These are phyloP conservation scores for Micrasema minimum DNA, from an alignment of 1,140 invertebrate genomes.

Conservation along the genomic window DNA sequence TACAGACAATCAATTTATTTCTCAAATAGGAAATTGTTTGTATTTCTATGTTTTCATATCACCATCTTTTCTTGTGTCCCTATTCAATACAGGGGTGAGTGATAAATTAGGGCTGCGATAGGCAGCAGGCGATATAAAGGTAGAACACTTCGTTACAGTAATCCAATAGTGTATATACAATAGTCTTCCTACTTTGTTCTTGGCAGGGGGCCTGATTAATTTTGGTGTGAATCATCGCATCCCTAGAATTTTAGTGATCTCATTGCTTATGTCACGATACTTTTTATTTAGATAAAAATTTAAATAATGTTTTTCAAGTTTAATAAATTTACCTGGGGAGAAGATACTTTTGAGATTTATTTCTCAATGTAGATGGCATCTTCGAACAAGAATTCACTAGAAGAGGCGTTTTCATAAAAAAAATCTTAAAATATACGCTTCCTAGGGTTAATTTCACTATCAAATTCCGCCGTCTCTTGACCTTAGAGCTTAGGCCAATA, in stretches of 20 bases:
- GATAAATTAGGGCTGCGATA: slow-evolving; percentile 41
- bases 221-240: slow-evolving; percentile 48
- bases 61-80: background rate
- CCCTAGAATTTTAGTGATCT: slow-evolving; percentile 3
- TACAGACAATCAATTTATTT: background rate
- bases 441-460: no score
- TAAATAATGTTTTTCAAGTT: no score
- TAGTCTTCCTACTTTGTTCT: background rate
- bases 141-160: slow-evolving; percentile 51
- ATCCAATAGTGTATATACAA: slow-evolving; percentile 49
- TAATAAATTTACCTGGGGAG: no score
- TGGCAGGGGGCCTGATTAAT: slow-evolving; percentile 36
- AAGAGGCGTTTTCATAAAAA: no score
- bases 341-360: no score
- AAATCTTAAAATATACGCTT: no score
- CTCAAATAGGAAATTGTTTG: background rate
- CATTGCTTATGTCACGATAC: slow-evolving; percentile 13
- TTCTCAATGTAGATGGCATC: no score
- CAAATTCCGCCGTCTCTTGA: no score
- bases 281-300: background rate
- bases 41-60: no score
- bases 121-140: slow-evolving; percentile 39
- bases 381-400: no score
- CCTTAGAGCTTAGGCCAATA: no score
- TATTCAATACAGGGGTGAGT: slow-evolving; percentile 1